phyloP scores from a whole-genome alignment of 2,888 invertebrate genomes.

The Cataglyphis albicans region DNA sequence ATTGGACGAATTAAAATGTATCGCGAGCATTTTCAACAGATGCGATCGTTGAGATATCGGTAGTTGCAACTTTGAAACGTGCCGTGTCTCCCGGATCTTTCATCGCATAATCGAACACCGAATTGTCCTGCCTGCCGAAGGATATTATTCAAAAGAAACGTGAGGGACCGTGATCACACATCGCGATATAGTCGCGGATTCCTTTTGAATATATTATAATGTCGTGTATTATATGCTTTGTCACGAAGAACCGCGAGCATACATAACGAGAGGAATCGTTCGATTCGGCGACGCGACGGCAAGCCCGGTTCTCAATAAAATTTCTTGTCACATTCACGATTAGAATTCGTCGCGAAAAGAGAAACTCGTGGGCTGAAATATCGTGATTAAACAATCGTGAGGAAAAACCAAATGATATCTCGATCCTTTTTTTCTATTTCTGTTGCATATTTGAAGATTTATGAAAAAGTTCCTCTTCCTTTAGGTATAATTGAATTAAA shows the following conservation, averaged over 20 bases:
- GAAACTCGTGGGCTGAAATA: background rate
- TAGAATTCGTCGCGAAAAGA: background rate
- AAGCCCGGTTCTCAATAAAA: background rate
- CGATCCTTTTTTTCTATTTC: background rate
- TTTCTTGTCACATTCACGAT: background rate
- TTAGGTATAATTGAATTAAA: background rate
- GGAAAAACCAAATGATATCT: background rate
- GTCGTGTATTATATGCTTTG: constrained; percentile 74
- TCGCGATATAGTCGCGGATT: constrained; percentile 76
- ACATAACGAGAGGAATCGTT: constrained; percentile 61
- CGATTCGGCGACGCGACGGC: constrained; percentile 34
- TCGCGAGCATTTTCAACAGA: constrained; percentile 47
- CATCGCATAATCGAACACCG: constrained; percentile 65
- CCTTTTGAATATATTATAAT: constrained; percentile 76
- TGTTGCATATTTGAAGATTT: background rate
- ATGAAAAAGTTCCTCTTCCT: background rate
- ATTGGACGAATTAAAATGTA: background rate
- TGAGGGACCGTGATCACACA: constrained; percentile 69
- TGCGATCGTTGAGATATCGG: constrained; percentile 69
- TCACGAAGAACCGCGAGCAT: constrained; percentile 71
- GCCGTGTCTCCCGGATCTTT: constrained; percentile 81
- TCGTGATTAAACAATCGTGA: background rate
- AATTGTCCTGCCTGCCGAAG: constrained; percentile 59
- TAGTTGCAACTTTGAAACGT: constrained; percentile 76
- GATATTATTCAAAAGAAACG: constrained; percentile 74